Base-by-base conservation (phyloP, 2,888 invertebrate species). In the Drosophila neutralis region DNA sequence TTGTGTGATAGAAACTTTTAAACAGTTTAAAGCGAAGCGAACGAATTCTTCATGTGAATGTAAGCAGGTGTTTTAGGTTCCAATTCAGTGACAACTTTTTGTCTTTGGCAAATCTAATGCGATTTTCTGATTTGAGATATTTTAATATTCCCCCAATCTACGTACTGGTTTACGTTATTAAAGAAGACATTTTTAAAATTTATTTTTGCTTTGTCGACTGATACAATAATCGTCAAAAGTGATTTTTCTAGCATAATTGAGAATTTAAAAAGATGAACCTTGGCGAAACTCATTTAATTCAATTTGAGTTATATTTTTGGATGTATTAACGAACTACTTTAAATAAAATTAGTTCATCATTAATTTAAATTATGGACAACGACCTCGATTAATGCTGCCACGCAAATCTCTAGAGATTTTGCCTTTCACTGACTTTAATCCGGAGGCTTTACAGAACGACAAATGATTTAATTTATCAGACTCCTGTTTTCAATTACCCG, bases 1-100 rank as follows among this genome's bases (percentile, higher is more conserved):
- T 45, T 45, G 52, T 31, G 38, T 61, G 57, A 42, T 18, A 45
- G 51, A 58, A 52, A n/a, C 27, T 33, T 45, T 33, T 59, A 13
- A 73, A 27, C 35, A 40, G 13, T 11, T 53, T 48, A 38, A 38
- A 24, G n/a, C n/a, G 24, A 6, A 56, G 51, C 21, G 11, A 27
- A 4, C 15, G 33, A 64, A 45, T 31, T 21, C 3, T 24, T 11
- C 13, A 75, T 52, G 36, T 45, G 38, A 56, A 60, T 21, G 13
- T 27, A 54, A n/a, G n/a, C 49, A 60, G 59, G 18, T 59, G 54
- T n/a, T 29, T 29, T 18, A 15, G 8, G 24, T 42, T 13, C 21
- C n/a, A 35, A 7, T 52, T 42, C 42, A 24, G n/a, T 27, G 13
- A 54, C 11, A 13, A 36, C 35, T 24, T 13, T 2, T 4, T 27